phyloP scores from a whole-genome alignment of 2,888 invertebrate species.

The Harpalus rubripes region DNA sequence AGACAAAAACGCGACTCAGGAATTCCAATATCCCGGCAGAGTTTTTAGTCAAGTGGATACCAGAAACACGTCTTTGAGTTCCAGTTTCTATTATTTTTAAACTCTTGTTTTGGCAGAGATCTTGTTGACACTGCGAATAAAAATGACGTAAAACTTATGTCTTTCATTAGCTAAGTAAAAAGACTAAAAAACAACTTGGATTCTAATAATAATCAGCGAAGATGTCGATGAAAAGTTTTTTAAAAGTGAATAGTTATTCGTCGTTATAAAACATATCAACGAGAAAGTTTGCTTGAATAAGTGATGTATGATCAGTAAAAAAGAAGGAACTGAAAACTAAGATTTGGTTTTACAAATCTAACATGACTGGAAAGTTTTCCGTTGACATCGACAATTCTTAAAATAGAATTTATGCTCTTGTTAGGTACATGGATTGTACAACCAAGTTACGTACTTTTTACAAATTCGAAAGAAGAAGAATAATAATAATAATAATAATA shows the following conservation, averaged over 20 bases:
- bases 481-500: too few species aligned
- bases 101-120: slow-evolving; percentile 44
- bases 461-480: neutral
- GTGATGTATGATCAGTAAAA: slow-evolving; percentile 4
- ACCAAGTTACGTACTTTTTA: neutral
- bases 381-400: neutral
- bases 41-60: slow-evolving; percentile 62
- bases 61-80: slow-evolving; percentile 64
- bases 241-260: neutral
- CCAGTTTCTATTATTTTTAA: slow-evolving; percentile 65
- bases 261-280: neutral
- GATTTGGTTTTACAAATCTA: neutral
- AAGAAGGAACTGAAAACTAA: neutral
- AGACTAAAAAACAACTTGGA: neutral
- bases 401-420: neutral
- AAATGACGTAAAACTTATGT: slow-evolving; percentile 10
- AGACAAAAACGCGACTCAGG: slow-evolving; percentile 56
- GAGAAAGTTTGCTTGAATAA: neutral
- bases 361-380: neutral
- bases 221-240: neutral
- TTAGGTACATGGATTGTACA: neutral
- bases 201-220: neutral
- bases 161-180: neutral
- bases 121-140: neutral
- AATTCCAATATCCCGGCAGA: slow-evolving; percentile 61